Base-by-base conservation (phyloP, 92 coral and sea anemone genomes). In the Actinernus sp. region DNA sequence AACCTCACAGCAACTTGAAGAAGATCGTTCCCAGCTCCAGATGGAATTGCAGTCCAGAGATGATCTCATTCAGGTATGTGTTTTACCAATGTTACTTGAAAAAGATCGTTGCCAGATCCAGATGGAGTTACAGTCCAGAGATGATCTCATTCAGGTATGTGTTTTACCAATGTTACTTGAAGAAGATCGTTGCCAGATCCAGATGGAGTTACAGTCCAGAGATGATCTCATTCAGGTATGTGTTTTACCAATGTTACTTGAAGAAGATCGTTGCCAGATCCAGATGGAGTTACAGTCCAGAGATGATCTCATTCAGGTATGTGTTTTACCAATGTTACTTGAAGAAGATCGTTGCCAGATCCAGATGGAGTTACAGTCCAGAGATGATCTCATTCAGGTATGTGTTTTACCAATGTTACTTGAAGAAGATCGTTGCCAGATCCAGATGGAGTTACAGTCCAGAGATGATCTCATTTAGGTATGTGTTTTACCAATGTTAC, bases 71-170 rank as follows among this genome's bases (percentile, higher is more conserved):
- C 88, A 85, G 83, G 98, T 94, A 67, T n/a, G n/a, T n/a, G n/a
- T n/a, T n/a, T n/a, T n/a, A n/a, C n/a, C n/a, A n/a, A n/a, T n/a
- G n/a, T n/a, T n/a, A 41, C 78, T 94, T 16, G 98, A 94, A 63
- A 85, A 83, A 30, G 87, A 94, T 26, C 82, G 63, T 31, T 74
- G 61, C 1, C 98, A 87, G 59, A 51, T 90, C n/a, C 78, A 83
- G 47, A 24, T 79, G 45, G 98, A 90, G 55, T 55, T 86, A 18
- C 83, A 90, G 46, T 76, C 98, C 26, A 86, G 96, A 62, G 92
- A 88, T 73, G 87, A 90, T 37, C 86, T 94, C 36, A 78, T 94
- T 38, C 88, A 85, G 83, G 98, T 94, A 67, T n/a, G n/a, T n/a
- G n/a, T n/a, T n/a, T n/a, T n/a, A n/a, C n/a, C n/a, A n/a, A n/a